Evolutionary conservation across 2,888 invertebrate species (phyloP), one percentile per base, ranked within the genome.

Genomic region (Eristalinus aeneus): DNA sequence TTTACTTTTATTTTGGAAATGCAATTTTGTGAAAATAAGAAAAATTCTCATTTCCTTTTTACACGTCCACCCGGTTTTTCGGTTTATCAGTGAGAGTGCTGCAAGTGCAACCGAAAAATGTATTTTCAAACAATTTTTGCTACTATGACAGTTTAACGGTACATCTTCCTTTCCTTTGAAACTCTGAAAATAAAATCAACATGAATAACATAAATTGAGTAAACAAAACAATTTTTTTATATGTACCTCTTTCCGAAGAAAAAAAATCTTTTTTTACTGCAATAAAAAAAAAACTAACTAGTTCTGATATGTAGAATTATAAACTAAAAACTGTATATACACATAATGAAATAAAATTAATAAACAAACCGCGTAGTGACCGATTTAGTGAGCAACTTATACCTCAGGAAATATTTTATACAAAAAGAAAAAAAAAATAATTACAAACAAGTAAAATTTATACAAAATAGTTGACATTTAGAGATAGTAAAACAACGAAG

Each of bases 351-450:
- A 39, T n/a, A 46, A 46, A 46, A 46, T 5, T n/a, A 46, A 31
- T 9, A 68, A 67, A 67, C 23, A 58, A 58, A 72, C 63, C 85
- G 84, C 84, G 79, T 75, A 85, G 81, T 85, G 76, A 82, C 72
- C 36, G 36, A 73, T 54, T 64, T 72, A 53, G 77, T 58, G 58
- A 82, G 74, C 86, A 71, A 80, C 61, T 56, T 64, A 68, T 73
- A 81, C 60, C 82, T 82, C 82, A 82, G 86, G 86, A 82, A 81
- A 72, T 84, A 71, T 86, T 82, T 86, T 82, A 64, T 72, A 76
- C 63, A 63, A 53, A 46, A 64, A 36, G 65, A 79, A 75, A 63
- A 56, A 32, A 64, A 53, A 69, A 79, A 65, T 22, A 67, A 67
- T n/a, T n/a, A n/a, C n/a, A 63, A 22, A 20, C 36, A 36, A 39